Evolutionary conservation across 2,888 invertebrate species (phyloP), one percentile per base, ranked within the genome.

Genomic region (Dicranocentrus wangi): DNA sequence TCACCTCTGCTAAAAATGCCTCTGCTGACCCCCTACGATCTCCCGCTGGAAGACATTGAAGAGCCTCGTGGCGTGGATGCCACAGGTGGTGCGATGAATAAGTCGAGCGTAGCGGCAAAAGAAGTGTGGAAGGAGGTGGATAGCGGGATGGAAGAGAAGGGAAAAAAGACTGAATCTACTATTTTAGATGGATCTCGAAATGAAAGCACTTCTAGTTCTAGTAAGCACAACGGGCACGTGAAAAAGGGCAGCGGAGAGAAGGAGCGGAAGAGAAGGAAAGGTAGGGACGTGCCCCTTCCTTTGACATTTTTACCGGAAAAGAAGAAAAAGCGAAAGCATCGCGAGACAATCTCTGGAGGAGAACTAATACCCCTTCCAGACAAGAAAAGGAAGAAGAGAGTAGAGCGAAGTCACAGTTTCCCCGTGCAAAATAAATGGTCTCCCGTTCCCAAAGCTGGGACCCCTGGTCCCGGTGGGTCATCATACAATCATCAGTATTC

Each of bases 121-220:
- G n/a, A n/a, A n/a, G n/a, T n/a, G n/a, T n/a, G n/a, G n/a, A n/a
- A n/a, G n/a, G n/a, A n/a, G n/a, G n/a, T n/a, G n/a, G n/a, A n/a
- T n/a, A n/a, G n/a, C n/a, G n/a, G n/a, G n/a, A n/a, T 25, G 23
- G 78, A 71, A 78, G 51, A 65, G 65, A 71, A 55, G 63, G 65
- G 32, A 71, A 71, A 61, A 77, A 77, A 78, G 78, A 78, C 78
- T 78, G 78, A 78, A 39, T 39, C n/a, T 51, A 65, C 42, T 76
- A 58, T 61, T 47, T 39, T 68, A 69, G 39, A 63, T 65, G 61
- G 78, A 78, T 78, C 78, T 78, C 78, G 61, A 63, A 65, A 10
- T 78, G 60, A 42, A 23, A 42, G 69, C 27, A 47, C 27, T 43
- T 47, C 3, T 63, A 73, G 13, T 63, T 10, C 27, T 75, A 51